phyloP scores from a whole-genome alignment of 2,113 vertebrate genomes.

The Equus quagga region DNA sequence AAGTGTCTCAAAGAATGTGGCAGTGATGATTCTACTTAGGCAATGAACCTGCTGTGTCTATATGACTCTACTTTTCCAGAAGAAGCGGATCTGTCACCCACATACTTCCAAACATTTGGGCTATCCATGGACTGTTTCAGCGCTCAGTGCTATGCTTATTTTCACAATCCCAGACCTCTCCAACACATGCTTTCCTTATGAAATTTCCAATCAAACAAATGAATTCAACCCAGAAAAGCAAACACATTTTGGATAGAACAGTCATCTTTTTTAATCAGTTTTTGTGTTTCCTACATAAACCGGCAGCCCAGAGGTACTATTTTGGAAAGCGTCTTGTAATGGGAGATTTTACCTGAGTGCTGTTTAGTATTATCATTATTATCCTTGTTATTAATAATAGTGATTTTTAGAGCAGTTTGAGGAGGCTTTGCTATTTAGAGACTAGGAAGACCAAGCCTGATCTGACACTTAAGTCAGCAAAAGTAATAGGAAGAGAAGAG shows the following conservation, averaged over 20 bases:
- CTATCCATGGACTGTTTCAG: not conserved
- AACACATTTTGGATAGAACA: constrained; percentile 62
- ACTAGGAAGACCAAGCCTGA: not conserved
- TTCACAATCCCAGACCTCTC: not conserved
- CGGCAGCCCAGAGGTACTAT: constrained; percentile 75
- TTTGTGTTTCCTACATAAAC: constrained; percentile 57
- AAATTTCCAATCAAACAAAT: constrained; percentile 76
- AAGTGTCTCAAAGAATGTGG: not conserved
- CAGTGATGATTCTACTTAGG: not conserved
- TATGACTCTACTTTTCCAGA: not conserved
- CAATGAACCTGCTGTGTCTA: not conserved
- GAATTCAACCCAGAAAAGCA: constrained; percentile 66
- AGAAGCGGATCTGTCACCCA: not conserved
- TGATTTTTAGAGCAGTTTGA: constrained; percentile 52
- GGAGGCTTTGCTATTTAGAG: constrained; percentile 44
- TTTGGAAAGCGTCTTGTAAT: constrained; percentile 71
- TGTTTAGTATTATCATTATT: constrained; percentile 69
- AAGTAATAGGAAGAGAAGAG: not conserved
- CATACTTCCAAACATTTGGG: not conserved
- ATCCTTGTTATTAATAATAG: constrained; percentile 76
- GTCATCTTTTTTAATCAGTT: constrained; percentile 69
- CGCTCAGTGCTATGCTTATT: not conserved
- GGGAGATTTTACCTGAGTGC: constrained; percentile 67
- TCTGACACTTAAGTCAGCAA: constrained; percentile 41
- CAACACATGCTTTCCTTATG: not conserved